Percentiles rank a stretch among this genome's conserved stretches.
phyloP scores from a whole-genome alignment of 2,888 invertebrate genomes.

The Lumbricus terrestris region DNA sequence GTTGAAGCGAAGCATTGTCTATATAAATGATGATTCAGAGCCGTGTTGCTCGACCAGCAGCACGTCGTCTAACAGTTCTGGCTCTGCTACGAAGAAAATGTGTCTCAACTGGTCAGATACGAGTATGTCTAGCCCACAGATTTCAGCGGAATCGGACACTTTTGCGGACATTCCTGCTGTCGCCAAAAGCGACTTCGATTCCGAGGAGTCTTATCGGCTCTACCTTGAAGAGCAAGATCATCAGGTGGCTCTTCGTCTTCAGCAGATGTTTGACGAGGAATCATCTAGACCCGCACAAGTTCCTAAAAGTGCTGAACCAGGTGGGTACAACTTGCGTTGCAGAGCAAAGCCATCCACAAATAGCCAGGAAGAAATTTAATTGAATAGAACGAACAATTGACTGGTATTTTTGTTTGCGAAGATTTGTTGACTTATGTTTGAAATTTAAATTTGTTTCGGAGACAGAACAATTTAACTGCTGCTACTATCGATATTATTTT shows the following conservation, averaged over 20 bases:
- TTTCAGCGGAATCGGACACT: not conserved
- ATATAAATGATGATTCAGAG: not conserved
- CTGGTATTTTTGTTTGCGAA: not conserved
- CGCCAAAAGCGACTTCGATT: not conserved
- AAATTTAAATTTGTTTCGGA: not conserved
- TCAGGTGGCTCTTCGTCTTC: not conserved
- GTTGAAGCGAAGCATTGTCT: not conserved
- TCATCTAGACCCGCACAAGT: not conserved
- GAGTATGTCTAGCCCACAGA: not conserved
- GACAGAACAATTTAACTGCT: not conserved
- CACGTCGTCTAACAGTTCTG: not conserved
- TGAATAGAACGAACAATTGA: not conserved
- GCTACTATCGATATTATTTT: not conserved
- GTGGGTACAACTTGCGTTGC: slow-evolving; percentile 3
- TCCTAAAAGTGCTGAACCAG: not conserved
- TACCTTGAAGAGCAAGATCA: not conserved
- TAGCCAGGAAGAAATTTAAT: not conserved
- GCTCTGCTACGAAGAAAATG: not conserved
- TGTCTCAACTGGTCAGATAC: not conserved
- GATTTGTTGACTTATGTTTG: not conserved
- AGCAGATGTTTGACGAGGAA: not conserved
- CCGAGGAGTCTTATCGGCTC: not conserved
- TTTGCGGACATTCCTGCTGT: not conserved
- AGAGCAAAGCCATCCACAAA: not conserved
- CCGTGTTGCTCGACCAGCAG: not conserved